Conservation (phyloP, 1,140 invertebrate genomes). For the Solenopsis fugax region DNA sequence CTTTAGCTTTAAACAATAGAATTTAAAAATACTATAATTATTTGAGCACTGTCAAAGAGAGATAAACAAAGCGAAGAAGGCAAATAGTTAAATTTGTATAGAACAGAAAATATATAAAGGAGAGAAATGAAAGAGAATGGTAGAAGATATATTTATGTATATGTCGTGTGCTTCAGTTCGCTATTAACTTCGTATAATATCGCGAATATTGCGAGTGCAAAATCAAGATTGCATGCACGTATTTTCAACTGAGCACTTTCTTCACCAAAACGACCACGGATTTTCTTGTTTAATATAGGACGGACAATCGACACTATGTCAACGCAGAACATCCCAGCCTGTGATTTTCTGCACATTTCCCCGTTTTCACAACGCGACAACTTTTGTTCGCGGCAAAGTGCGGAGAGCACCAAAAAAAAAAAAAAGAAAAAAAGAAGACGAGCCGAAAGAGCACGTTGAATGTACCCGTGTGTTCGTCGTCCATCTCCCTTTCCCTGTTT, state of each 20-base stretch:
- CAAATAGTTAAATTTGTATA: conserved; percentile 3
- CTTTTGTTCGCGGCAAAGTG: conserved; percentile 18
- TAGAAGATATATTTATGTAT: neutral
- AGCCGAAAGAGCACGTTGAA: neutral
- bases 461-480: conserved; percentile 7
- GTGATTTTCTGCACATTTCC: conserved; percentile 21
- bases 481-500: neutral
- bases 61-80: neutral
- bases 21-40: neutral
- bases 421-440: too few species aligned
- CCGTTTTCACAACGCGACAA: conserved; percentile 12
- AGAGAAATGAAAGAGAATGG: conserved; percentile 25
- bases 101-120: neutral
- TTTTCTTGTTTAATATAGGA: neutral
- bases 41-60: conserved; percentile 17
- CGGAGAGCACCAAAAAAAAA: neutral
- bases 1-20: neutral
- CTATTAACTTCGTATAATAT: neutral
- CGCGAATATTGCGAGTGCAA: neutral
- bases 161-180: neutral
- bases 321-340: conserved; percentile 16
- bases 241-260: conserved; percentile 41
- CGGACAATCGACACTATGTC: conserved; percentile 17
- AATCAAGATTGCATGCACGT: neutral
- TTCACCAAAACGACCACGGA: conserved; percentile 22